Evolutionary conservation across 1,140 invertebrate genomes (phyloP).

Genomic region (Andrena cerasifolii): DNA sequence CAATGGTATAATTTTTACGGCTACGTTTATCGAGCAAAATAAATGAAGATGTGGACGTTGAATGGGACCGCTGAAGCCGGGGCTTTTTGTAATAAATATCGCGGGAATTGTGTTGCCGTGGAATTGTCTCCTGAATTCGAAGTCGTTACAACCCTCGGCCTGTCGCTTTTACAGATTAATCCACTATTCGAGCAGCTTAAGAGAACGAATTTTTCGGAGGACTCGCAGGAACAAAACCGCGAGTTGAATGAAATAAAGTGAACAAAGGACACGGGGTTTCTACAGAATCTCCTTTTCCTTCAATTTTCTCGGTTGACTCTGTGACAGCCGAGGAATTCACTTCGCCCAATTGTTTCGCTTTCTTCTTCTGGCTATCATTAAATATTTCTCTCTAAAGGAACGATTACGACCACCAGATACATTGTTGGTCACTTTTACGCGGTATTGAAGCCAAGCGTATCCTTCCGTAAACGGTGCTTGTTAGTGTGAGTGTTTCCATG

Average conservation of each 20-base stretch:
- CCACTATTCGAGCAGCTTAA: neutral
- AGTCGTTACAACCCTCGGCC: no score
- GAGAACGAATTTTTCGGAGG: neutral
- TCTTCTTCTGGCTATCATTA: neutral
- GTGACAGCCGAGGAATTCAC: neutral
- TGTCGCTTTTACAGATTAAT: no score
- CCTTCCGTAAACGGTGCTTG: neutral
- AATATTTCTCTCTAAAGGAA: neutral
- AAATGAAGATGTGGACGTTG: no score
- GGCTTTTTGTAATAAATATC: no score
- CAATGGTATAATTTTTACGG: neutral
- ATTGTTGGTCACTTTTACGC: slow-evolving; percentile 6
- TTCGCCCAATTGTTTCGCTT: neutral
- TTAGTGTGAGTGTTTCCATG: no score
- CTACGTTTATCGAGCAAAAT: no score
- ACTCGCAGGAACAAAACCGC: neutral
- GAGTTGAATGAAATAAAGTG: neutral
- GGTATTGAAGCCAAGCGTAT: neutral
- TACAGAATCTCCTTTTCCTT: neutral
- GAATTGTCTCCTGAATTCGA: no score
- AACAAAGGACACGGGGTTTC: neutral
- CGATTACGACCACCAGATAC: neutral
- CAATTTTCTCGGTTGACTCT: neutral
- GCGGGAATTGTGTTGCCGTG: no score
- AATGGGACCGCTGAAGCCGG: no score